Percentiles rank a stretch among this genome's conserved stretches.
These are phyloP conservation scores for Melanotaenia nigrans DNA, from an alignment of 2,797 vertebrate species.

Conservation along the genomic window DNA sequence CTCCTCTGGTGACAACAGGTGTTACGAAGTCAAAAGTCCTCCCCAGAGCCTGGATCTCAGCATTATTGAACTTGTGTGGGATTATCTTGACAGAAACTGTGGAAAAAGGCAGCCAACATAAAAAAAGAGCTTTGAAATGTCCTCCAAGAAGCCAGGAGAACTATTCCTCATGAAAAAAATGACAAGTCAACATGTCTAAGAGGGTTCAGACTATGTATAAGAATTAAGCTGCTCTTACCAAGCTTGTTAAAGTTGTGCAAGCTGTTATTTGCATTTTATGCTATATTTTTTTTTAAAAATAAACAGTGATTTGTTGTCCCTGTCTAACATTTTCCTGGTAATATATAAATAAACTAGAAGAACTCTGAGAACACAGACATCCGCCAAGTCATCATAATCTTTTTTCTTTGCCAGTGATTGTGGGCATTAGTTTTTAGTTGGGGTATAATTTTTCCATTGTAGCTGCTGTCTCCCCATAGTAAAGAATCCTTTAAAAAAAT, in stretches of 20 bases:
- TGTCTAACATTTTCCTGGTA: background rate
- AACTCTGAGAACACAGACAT: too few relatives aligned
- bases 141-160: background rate
- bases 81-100: background rate
- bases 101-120: background rate
- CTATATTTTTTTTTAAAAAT: background rate
- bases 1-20: too few relatives aligned
- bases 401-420: too few relatives aligned
- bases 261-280: too few relatives aligned
- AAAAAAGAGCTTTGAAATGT: background rate
- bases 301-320: background rate
- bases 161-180: background rate
- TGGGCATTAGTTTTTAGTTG: too few relatives aligned
- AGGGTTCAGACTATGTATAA: background rate
- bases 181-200: background rate
- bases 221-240: background rate
- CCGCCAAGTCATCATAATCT: too few relatives aligned
- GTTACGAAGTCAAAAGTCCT: background rate
- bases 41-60: background rate
- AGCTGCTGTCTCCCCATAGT: too few relatives aligned
- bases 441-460: too few relatives aligned
- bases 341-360: background rate
- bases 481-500: too few relatives aligned
- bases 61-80: background rate
- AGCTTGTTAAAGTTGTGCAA: too few relatives aligned